phyloP scores from a whole-genome alignment of 2,797 vertebrate species.

The Lagocephalus sceleratus region DNA sequence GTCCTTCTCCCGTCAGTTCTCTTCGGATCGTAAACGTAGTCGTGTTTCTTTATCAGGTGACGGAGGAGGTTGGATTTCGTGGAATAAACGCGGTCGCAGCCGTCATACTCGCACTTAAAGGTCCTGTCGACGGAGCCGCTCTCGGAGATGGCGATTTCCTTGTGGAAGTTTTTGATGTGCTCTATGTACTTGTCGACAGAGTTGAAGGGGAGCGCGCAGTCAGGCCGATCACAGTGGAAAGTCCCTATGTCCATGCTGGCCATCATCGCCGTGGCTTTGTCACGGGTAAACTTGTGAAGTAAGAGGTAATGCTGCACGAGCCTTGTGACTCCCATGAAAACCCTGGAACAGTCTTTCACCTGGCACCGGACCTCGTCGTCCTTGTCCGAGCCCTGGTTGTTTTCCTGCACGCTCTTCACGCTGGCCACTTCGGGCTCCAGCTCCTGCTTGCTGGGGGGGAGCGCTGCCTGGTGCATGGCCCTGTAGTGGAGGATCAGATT shows the following conservation, averaged over 20 bases:
- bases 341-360: constrained; percentile 93
- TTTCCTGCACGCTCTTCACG: constrained; percentile 63
- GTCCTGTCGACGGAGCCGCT: constrained; percentile 85
- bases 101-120: constrained; percentile 89
- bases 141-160: constrained; percentile 81
- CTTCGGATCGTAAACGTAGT: constrained; percentile 83
- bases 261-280: constrained; percentile 91
- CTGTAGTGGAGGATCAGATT: constrained; percentile 98
- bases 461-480: constrained; percentile 92
- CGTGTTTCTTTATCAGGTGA: constrained; percentile 96
- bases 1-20: constrained; percentile 61
- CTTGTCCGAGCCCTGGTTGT: constrained; percentile 51
- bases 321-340: constrained; percentile 92
- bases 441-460: constrained; percentile 70
- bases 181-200: constrained; percentile 89
- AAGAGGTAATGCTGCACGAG: constrained; percentile 96
- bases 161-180: constrained; percentile 92
- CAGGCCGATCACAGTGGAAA: constrained; percentile 93
- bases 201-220: constrained; percentile 88
- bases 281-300: constrained; percentile 92
- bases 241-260: constrained; percentile 81
- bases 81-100: constrained; percentile 92
- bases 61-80: constrained; percentile 96
- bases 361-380: constrained; percentile 92
- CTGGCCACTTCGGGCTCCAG: constrained; percentile 59